Evolutionary conservation across 2,113 vertebrate species (phyloP).

Genomic region (Todiramphus chloris): DNA sequence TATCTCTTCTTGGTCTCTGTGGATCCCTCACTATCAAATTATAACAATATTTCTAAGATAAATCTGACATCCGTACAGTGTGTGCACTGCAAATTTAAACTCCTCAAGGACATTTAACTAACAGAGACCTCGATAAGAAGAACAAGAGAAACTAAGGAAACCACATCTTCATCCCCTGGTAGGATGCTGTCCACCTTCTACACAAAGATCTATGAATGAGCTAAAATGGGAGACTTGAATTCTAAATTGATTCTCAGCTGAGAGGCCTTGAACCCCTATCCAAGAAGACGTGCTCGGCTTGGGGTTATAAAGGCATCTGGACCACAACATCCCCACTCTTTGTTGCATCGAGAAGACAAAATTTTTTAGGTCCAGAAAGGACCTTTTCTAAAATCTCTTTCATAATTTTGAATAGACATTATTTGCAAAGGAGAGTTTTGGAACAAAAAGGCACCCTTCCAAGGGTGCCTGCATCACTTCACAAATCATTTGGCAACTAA

Average conservation of each 20-base stretch:
- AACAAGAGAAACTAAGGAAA: not conserved
- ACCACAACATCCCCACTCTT: not conserved
- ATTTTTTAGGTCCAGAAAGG: not conserved
- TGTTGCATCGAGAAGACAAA: not conserved
- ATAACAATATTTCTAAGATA: not conserved
- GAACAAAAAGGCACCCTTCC: not conserved
- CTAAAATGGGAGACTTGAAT: not conserved
- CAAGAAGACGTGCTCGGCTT: not conserved
- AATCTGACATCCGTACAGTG: not conserved
- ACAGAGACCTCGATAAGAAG: not conserved
- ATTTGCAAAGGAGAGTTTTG: not conserved
- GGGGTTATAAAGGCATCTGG: not conserved
- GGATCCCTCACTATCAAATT: slow-evolving; percentile 2
- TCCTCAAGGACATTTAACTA: slow-evolving; percentile 10
- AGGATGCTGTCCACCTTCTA: not conserved
- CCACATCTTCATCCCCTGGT: not conserved
- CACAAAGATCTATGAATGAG: not conserved
- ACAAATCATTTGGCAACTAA: not conserved
- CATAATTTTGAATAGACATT: not conserved
- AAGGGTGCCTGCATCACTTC: not conserved
- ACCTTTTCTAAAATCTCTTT: not conserved
- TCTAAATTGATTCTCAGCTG: not conserved
- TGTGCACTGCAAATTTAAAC: not conserved
- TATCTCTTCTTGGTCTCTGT: not conserved
- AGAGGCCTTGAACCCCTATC: not conserved